A percentile compares a stretch with the other conserved stretches of the same genome.
Evolutionary conservation across 2,888 invertebrate species (phyloP).

Genomic region (Ypsolopha scabrella): DNA sequence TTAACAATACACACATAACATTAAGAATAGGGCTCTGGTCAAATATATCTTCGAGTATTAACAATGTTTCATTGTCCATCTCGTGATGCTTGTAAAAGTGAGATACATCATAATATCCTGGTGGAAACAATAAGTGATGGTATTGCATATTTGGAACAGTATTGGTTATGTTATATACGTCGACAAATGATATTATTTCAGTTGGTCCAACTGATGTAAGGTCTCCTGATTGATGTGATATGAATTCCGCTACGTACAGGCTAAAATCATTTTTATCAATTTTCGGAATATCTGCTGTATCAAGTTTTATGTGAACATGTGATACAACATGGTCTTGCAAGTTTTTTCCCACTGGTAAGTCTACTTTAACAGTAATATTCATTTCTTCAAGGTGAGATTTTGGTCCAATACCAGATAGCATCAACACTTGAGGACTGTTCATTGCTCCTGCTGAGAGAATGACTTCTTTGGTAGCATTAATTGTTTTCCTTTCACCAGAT

Average conservation of each 20-base stretch:
- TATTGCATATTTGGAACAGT: conserved; percentile 22
- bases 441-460: conserved; percentile 35
- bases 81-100: not conserved
- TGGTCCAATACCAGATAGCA: conserved; percentile 49
- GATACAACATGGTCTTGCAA: conserved; percentile 42
- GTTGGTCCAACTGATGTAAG: conserved; percentile 74
- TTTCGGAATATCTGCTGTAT: conserved; percentile 12
- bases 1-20: conserved; percentile 6
- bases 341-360: conserved; percentile 14
- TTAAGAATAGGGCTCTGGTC: conserved; percentile 19
- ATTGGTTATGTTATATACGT: conserved; percentile 71
- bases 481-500: conserved; percentile 18
- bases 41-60: conserved; percentile 10
- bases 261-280: conserved; percentile 14
- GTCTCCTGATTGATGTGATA: conserved; percentile 61
- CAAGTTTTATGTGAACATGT: conserved; percentile 22
- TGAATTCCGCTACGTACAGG: conserved; percentile 31
- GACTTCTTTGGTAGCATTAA: conserved; percentile 19
- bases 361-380: conserved; percentile 27
- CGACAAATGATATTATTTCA: conserved; percentile 75
- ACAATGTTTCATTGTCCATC: conserved; percentile 2
- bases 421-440: conserved; percentile 41
- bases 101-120: conserved; percentile 6
- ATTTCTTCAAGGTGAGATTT: conserved; percentile 22
- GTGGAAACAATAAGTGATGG: conserved; percentile 34